A percentile compares a stretch with the other conserved stretches of the same genome.
Conservation (phyloP, 2,113 vertebrate species). For the Elanoides forficatus region DNA sequence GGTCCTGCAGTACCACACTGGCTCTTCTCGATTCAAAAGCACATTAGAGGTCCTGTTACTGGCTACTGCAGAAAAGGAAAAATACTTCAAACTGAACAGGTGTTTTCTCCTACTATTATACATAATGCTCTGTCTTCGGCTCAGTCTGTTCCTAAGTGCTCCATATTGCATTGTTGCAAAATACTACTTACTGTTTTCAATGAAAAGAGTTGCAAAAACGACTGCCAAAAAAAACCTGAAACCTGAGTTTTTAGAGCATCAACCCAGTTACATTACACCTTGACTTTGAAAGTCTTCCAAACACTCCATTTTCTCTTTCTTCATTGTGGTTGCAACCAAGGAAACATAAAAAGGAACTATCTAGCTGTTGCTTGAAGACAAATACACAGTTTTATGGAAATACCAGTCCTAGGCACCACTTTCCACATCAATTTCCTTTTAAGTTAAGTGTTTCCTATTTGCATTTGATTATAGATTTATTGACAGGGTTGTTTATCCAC, state of each 20-base stretch:
- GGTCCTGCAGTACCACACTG: neutral
- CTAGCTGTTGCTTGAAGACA: neutral
- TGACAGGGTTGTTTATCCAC: neutral
- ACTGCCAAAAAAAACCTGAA: neutral
- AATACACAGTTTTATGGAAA: neutral
- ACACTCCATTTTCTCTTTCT: neutral
- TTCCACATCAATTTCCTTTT: neutral
- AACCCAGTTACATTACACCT: neutral
- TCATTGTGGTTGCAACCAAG: neutral
- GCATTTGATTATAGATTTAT: neutral
- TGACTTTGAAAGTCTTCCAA: neutral
- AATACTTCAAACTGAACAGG: neutral
- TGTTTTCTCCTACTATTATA: neutral
- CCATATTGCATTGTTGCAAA: neutral
- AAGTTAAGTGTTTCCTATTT: neutral
- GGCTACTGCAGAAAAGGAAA: neutral
- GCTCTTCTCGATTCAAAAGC: neutral
- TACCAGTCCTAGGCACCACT: neutral
- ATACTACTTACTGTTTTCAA: neutral
- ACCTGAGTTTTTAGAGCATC: neutral
- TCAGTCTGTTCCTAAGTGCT: neutral
- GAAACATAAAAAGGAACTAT: neutral
- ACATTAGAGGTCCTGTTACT: neutral
- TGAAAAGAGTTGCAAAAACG: neutral
- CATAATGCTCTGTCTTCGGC: fast-evolving